Evolutionary conservation across 2,113 vertebrate species (phyloP), one percentile per base, ranked within the genome.

Genomic region (Barbus barbus): DNA sequence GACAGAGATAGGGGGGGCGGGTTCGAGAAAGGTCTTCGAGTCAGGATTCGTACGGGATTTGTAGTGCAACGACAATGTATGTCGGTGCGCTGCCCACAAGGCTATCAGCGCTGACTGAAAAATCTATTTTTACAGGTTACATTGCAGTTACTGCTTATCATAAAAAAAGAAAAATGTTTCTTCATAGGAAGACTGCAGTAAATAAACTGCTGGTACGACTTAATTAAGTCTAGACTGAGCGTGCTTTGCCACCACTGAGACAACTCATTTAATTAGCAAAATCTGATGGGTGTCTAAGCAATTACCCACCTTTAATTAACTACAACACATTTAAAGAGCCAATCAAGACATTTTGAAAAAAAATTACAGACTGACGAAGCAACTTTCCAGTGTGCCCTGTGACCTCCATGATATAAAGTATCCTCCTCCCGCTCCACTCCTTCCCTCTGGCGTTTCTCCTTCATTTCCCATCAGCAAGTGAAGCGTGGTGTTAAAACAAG

Each of bases 191-290:
- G 18, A 18, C 41, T 80, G 58, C 22, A n/a, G 31, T 61, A 61
- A 41, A 61, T 56, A 5, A 75, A 51, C n/a, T 63, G n/a, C n/a
- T 16, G 0, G 12, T 33, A 48, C 11, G 22, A 80, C 16, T 78
- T 60, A 2, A 7, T 31, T n/a, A n/a, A n/a, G n/a, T n/a, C n/a
- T n/a, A 65, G 60, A 80, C 78, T 12, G 38, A 48, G 60, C 24
- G 16, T 0, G 73, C 24, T 16, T 75, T 75, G 8, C 36, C 33
- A 16, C 16, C 58, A 22, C 41, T 31, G 36, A 63, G 60, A 80
- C n/a, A n/a, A n/a, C n/a, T n/a, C n/a, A 14, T 51, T 67, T 81
- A 67, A 81, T 81, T 67, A 81, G 61, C 60, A 3, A 67, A 63
- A 63, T 81, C 18, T 33, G 41, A 67, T 63, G 44, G 78, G 61